Percentiles rank a stretch among this genome's conserved stretches.
phyloP scores from a whole-genome alignment of 2,113 vertebrate genomes.

The Cariama cristata region DNA sequence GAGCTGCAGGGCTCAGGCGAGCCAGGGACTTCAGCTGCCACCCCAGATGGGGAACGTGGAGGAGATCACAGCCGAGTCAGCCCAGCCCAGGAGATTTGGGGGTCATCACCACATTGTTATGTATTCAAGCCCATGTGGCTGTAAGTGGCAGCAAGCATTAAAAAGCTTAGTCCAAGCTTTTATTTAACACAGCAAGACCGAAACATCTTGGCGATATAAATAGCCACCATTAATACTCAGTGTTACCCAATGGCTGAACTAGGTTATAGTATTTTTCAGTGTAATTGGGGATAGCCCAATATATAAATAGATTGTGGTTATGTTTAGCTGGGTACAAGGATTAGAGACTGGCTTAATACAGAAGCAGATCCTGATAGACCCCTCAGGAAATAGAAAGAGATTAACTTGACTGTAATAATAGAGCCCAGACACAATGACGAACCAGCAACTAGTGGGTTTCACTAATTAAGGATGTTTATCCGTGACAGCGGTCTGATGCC shows the following conservation, averaged over 20 bases:
- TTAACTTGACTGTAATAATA: not conserved
- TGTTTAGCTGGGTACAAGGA: conserved; percentile 40
- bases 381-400: conserved; percentile 30
- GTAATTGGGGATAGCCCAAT: conserved; percentile 51
- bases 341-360: conserved; percentile 8
- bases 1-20: not conserved
- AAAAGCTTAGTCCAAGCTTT: conserved; percentile 8
- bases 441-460: not conserved
- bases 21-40: not conserved
- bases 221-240: not conserved
- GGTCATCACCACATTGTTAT: not conserved
- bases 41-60: not conserved
- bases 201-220: not conserved
- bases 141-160: not conserved
- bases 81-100: not conserved
- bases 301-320: conserved; percentile 58
- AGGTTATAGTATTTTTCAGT: conserved; percentile 20
- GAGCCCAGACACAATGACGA: not conserved
- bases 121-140: not conserved
- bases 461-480: not conserved
- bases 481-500: not conserved
- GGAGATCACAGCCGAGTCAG: not conserved
- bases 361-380: conserved; percentile 22
- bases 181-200: not conserved
- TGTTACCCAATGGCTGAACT: conserved; percentile 29